phyloP scores from a whole-genome alignment of 1,140 invertebrate genomes.

The Venturia canescens region DNA sequence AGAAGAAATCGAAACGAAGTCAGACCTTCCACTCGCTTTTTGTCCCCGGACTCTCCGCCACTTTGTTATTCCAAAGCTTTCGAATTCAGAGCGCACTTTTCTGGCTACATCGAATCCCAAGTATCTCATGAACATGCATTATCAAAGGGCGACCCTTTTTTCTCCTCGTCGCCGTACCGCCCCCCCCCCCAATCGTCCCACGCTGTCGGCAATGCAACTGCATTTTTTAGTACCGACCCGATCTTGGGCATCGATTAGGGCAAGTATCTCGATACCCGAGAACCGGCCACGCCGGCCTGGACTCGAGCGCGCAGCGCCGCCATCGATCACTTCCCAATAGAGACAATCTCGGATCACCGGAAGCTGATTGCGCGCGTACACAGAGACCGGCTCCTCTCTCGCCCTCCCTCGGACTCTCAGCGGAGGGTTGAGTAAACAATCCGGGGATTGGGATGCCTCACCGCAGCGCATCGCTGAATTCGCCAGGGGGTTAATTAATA shows the following conservation, averaged over 20 bases:
- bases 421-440: conserved; percentile 24
- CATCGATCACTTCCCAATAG: not conserved
- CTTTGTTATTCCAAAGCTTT: too few species aligned
- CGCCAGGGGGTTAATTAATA: conserved; percentile 34
- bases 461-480: conserved; percentile 18
- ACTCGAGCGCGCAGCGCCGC: not conserved
- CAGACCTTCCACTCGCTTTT: not conserved
- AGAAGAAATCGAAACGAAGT: not conserved
- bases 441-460: conserved; percentile 24
- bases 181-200: too few species aligned
- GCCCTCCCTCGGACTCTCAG: not conserved
- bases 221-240: too few species aligned
- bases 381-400: not conserved
- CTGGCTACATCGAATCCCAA: too few species aligned
- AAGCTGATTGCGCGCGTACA: conserved; percentile 8
- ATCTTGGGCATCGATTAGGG: not conserved
- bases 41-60: too few species aligned
- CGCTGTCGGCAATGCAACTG: too few species aligned
- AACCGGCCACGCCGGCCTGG: not conserved
- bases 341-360: not conserved
- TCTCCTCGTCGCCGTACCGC: too few species aligned
- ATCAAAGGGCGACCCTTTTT: too few species aligned
- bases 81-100: too few species aligned
- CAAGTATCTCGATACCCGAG: not conserved
- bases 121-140: too few species aligned